Percentiles rank a stretch among this genome's conserved stretches.
phyloP scores from a whole-genome alignment of 2,113 vertebrate genomes.

The Macquaria australasica region DNA sequence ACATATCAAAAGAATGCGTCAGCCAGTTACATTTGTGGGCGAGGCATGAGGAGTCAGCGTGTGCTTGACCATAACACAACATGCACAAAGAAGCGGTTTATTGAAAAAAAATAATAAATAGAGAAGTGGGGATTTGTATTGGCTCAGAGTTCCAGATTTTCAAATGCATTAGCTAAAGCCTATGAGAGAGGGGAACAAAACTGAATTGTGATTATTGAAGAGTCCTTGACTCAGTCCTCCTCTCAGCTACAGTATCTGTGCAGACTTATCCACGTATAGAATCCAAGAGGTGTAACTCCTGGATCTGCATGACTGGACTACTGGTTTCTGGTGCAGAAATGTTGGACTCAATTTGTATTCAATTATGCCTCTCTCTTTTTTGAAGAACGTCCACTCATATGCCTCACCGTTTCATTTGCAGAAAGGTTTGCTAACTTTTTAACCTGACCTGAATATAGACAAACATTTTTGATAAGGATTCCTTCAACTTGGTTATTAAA shows the following conservation, averaged over 20 bases:
- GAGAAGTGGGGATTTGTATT: background rate
- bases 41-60: background rate
- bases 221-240: background rate
- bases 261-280: background rate
- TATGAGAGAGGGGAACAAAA: conserved; percentile 8
- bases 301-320: background rate
- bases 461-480: no score
- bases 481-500: no score
- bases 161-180: conserved; percentile 46
- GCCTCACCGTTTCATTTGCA: no score
- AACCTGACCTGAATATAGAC: no score
- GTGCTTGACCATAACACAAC: background rate
- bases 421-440: no score
- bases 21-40: background rate
- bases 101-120: background rate
- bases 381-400: no score
- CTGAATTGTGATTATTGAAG: conserved; percentile 1
- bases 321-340: background rate
- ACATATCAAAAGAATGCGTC: background rate
- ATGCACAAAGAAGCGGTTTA: background rate
- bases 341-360: no score
- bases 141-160: conserved; percentile 1
- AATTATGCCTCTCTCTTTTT: no score
- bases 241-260: background rate
- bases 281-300: background rate